A percentile compares a stretch with the other conserved stretches of the same genome.
Conservation (phyloP, 1,140 invertebrate species). For the Drosophila sp. region DNA sequence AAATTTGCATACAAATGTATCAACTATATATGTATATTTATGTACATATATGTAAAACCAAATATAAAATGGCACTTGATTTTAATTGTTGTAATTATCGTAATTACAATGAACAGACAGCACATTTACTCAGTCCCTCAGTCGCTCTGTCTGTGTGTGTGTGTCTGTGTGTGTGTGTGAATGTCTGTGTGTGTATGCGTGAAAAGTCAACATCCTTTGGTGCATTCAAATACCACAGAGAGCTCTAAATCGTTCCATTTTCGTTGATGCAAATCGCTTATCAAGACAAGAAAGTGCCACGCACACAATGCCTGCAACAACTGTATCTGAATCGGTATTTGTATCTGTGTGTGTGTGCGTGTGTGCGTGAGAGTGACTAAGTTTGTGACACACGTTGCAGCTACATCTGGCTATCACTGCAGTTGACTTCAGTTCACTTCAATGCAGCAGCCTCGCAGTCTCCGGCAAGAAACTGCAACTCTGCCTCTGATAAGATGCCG, state of each 20-base stretch:
- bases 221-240: conserved; percentile 61
- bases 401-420: conserved; percentile 61
- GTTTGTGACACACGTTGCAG: conserved; percentile 69
- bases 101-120: conserved; percentile 36
- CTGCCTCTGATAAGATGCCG: conserved; percentile 63
- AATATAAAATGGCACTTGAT: conserved; percentile 27
- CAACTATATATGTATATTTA: not conserved
- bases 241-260: conserved; percentile 75
- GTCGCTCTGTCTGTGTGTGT: not conserved
- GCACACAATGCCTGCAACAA: conserved; percentile 21
- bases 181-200: conserved; percentile 28
- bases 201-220: conserved; percentile 75
- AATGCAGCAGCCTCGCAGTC: conserved; percentile 70
- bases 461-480: conserved; percentile 49
- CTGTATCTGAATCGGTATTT: conserved; percentile 6
- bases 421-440: conserved; percentile 65
- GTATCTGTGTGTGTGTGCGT: conserved; percentile 26
- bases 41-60: conserved; percentile 9
- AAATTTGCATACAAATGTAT: conserved; percentile 24
- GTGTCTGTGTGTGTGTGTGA: conserved; percentile 26
- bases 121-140: conserved; percentile 13
- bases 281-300: conserved; percentile 72
- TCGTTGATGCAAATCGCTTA: conserved; percentile 77
- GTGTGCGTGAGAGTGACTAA: conserved; percentile 56
- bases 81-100: conserved; percentile 52